Evolutionary conservation across 2,888 invertebrate species (phyloP).

Genomic region (Amblyjoppa proteus): DNA sequence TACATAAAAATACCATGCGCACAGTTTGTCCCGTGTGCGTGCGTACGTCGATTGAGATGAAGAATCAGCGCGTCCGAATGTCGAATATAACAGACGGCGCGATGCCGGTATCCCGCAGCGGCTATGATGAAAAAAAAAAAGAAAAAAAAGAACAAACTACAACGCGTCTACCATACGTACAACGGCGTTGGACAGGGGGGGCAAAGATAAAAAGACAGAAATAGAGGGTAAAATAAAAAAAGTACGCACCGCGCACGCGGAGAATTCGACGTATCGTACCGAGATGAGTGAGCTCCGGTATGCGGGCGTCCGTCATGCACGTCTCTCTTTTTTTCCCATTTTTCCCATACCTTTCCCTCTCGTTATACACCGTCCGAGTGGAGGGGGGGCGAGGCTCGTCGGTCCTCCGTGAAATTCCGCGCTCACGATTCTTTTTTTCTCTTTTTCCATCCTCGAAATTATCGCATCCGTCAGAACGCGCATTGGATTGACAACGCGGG

Average conservation of each 20-base stretch:
- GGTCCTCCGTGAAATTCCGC: constrained; percentile 14
- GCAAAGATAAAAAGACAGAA: constrained; percentile 40
- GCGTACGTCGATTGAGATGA: constrained; percentile 40
- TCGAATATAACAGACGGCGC: constrained; percentile 47
- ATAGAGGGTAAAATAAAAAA: constrained; percentile 34
- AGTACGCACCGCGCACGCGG: constrained; percentile 17
- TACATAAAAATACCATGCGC: constrained; percentile 22
- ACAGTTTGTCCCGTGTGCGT: neutral
- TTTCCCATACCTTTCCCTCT: constrained; percentile 21
- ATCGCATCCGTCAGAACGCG: constrained; percentile 63
- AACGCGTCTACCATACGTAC: constrained; percentile 17
- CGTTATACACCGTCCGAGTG: constrained; percentile 30
- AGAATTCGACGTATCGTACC: constrained; percentile 5
- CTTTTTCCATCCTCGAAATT: constrained; percentile 64
- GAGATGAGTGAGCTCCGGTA: constrained; percentile 28
- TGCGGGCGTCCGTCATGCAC: constrained; percentile 41
- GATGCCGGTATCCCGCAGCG: constrained; percentile 32
- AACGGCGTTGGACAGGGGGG: constrained; percentile 14
- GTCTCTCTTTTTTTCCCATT: constrained; percentile 6
- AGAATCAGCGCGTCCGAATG: constrained; percentile 42
- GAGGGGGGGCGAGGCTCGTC: neutral
- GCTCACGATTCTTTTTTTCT: constrained; percentile 2
- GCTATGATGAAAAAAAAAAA: constrained; percentile 5
- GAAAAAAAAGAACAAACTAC: constrained; percentile 7
- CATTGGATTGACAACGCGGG: constrained; percentile 62